These are phyloP conservation scores for Listronotus oregonensis DNA, from an alignment of 1,140 invertebrate genomes.

Conservation along the genomic window DNA sequence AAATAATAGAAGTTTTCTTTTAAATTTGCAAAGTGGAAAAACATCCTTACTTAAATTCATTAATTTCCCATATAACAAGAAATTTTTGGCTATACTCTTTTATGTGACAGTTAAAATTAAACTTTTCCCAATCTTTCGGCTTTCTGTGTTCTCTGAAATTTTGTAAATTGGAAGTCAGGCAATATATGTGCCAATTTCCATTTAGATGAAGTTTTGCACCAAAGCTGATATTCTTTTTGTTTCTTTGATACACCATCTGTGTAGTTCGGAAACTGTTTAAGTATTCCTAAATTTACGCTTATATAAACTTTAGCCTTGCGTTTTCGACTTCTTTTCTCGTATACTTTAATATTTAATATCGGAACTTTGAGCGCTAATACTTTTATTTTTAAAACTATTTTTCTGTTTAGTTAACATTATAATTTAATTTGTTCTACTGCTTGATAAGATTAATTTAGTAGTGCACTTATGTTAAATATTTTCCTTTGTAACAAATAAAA, in stretches of 20 bases:
- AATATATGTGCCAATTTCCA: slow-evolving; percentile 26
- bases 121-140: background rate
- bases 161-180: background rate
- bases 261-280: slow-evolving; percentile 33
- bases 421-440: too few relatives aligned
- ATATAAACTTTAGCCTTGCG: slow-evolving; percentile 24
- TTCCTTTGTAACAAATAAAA: too few relatives aligned
- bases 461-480: too few relatives aligned
- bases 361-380: background rate
- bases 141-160: background rate
- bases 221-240: slow-evolving; percentile 22
- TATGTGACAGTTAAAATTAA: slow-evolving; percentile 12
- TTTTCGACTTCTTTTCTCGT: slow-evolving; percentile 9
- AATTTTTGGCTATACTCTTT: background rate
- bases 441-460: too few relatives aligned
- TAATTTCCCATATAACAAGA: background rate
- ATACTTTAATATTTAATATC: slow-evolving; percentile 18
- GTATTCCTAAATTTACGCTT: slow-evolving; percentile 33
- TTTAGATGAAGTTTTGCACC: slow-evolving; percentile 31
- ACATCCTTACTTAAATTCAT: background rate
- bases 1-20: background rate
- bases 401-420: too few relatives aligned
- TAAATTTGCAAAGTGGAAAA: background rate
- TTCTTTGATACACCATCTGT: slow-evolving; percentile 34
- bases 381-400: too few relatives aligned